These are phyloP conservation scores for Bolborhynchus lineola DNA, from an alignment of 2,113 vertebrate genomes.

Conservation along the genomic window DNA sequence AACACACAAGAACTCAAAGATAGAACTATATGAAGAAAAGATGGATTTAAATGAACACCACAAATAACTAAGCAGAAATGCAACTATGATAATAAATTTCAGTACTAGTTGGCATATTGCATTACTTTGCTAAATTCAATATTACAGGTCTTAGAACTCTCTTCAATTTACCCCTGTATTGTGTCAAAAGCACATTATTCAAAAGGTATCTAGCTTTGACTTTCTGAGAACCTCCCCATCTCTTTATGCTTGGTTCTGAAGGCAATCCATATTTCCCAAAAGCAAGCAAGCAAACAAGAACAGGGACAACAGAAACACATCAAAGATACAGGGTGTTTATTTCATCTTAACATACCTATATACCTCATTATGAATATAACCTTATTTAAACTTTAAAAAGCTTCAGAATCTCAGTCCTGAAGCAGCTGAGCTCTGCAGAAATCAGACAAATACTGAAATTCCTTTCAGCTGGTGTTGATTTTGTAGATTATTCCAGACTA, in stretches of 20 bases:
- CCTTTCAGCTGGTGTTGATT: constrained; percentile 18
- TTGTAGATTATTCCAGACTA: constrained; percentile 23
- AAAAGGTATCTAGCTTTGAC: background rate
- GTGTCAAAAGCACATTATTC: background rate
- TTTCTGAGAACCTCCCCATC: background rate
- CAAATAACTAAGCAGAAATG: background rate
- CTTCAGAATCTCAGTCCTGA: background rate
- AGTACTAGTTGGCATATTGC: background rate
- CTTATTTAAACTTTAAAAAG: background rate
- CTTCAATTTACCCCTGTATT: background rate
- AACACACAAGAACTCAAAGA: background rate
- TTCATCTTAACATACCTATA: background rate
- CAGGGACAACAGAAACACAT: background rate
- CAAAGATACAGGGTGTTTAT: background rate
- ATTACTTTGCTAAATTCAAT: background rate
- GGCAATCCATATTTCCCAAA: background rate
- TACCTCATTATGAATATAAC: background rate
- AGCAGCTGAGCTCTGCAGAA: background rate
- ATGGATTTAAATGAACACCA: background rate
- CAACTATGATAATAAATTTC: background rate
- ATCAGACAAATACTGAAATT: background rate
- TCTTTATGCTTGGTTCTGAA: background rate
- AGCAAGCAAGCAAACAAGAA: background rate
- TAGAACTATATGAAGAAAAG: background rate
- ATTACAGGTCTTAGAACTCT: background rate